Evolutionary conservation across 2,888 invertebrate species (phyloP).

Genomic region (Acanthococcus lagerstroemiae): DNA sequence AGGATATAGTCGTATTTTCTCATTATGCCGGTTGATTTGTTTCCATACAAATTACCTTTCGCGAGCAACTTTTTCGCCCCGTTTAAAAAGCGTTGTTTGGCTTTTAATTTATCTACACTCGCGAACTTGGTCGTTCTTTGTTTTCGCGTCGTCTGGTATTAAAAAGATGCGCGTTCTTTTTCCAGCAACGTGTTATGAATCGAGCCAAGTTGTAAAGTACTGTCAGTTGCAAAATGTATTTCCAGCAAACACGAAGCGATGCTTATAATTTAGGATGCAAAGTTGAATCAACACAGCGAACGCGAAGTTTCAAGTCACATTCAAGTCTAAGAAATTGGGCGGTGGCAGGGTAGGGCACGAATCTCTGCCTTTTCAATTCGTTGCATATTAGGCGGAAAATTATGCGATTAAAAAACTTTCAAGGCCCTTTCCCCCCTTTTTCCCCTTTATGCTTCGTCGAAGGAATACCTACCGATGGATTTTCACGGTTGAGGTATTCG

Average conservation of each 20-base stretch:
- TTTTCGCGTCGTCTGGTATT: too few relatives aligned
- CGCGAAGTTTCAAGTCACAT: constrained; percentile 20
- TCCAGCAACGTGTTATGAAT: constrained; percentile 14
- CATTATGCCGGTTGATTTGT: too few relatives aligned
- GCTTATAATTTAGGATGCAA: constrained; percentile 24
- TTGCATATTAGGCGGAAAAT: constrained; percentile 29
- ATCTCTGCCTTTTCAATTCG: constrained; percentile 27
- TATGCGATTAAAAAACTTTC: constrained; percentile 24
- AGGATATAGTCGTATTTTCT: too few relatives aligned
- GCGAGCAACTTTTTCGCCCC: too few relatives aligned
- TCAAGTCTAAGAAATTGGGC: not conserved
- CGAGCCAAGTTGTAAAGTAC: constrained; percentile 21
- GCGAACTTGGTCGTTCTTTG: too few relatives aligned
- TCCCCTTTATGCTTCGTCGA: too few relatives aligned
- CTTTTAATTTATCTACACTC: too few relatives aligned
- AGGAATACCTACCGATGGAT: too few relatives aligned
- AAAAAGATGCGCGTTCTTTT: too few relatives aligned
- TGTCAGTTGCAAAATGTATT: constrained; percentile 28
- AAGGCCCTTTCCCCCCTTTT: not conserved
- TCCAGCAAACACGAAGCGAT: constrained; percentile 15
- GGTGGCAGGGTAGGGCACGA: not conserved
- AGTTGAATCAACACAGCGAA: constrained; percentile 21
- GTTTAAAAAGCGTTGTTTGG: too few relatives aligned
- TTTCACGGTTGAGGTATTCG: too few relatives aligned
- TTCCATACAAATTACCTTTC: too few relatives aligned